Percentiles rank a stretch among this genome's conserved stretches.
Conservation (phyloP, 2,888 invertebrate species). For the Trachelus tabidus region DNA sequence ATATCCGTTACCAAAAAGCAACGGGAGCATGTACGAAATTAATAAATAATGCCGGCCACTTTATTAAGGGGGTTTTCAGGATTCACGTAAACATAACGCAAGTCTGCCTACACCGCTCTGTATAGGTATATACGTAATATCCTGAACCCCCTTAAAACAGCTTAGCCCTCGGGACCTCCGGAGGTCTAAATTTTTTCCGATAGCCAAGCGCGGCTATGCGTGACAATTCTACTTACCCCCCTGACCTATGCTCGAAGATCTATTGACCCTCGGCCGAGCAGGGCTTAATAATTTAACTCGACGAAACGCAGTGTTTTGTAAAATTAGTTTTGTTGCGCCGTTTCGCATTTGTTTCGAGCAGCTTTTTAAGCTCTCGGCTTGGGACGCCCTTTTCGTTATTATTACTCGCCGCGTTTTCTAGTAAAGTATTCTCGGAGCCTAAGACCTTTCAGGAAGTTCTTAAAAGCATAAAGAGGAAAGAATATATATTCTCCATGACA, state of each 20-base stretch:
- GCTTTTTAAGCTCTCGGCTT: neutral
- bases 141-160: constrained; percentile 21
- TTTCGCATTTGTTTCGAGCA: constrained; percentile 32
- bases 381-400: neutral
- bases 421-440: neutral
- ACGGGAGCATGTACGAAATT: constrained; percentile 32
- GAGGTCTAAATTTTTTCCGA: constrained; percentile 36
- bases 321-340: constrained; percentile 52
- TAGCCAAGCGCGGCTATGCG: neutral
- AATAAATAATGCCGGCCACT: constrained; percentile 44
- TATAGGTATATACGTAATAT: constrained; percentile 26
- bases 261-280: constrained; percentile 6
- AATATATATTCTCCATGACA: neutral
- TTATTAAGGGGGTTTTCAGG: constrained; percentile 35
- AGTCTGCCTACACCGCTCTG: constrained; percentile 7
- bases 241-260: constrained; percentile 12
- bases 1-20: neutral
- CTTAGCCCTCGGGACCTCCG: constrained; percentile 36
- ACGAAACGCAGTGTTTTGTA: constrained; percentile 48
- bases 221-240: neutral
- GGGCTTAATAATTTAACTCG: constrained; percentile 48
- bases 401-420: neutral
- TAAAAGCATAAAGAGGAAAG: neutral
- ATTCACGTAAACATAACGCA: constrained; percentile 20
- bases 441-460: neutral